Evolutionary conservation across 2,888 invertebrate species (phyloP), one percentile per base, ranked within the genome.

Genomic region (Neria commutata): DNA sequence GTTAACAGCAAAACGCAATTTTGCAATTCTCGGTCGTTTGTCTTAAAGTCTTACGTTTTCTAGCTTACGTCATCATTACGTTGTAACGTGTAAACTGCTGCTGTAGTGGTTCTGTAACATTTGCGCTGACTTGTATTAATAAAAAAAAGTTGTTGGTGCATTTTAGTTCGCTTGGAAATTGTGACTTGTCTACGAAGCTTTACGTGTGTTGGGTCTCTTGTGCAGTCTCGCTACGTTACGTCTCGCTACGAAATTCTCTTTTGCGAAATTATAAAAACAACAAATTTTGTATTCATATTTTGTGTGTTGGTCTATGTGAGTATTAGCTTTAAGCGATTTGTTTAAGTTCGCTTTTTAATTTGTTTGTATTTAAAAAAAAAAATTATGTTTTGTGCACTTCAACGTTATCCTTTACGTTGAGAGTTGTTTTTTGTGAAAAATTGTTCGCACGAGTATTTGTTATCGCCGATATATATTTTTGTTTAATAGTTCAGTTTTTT

Each of bases 291-390:
- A n/a, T n/a, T n/a, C n/a, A n/a, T n/a, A n/a, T 62, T 63, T 62
- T 66, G 61, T 69, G 62, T 64, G 52, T 70, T 65, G 67, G 61
- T 71, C 62, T 70, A 67, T 72, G 72, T 72, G 72, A 72, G 72
- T 72, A 72, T 65, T 64, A 60, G 63, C 59, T 51, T 29, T 14
- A 47, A 54, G 33, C 29, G 21, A 16, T 61, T 58, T 4, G 42
- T 10, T 24, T 29, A 23, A 8, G 21, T 23, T 53, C 14, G 17
- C 19, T 6, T 58, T 40, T 47, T 47, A 37, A 45, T n/a, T 54
- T 21, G 14, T 33, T n/a, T n/a, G n/a, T n/a, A n/a, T n/a, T n/a
- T n/a, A 58, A 54, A 33, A 11, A 42, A 40, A 53, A 57, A 40
- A 26, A 24, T 45, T 51, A 55, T 60, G 23, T 21, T 16, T 42